phyloP scores from a whole-genome alignment of 2,797 vertebrate species.

The Ctenochaetus hawaiiensis region DNA sequence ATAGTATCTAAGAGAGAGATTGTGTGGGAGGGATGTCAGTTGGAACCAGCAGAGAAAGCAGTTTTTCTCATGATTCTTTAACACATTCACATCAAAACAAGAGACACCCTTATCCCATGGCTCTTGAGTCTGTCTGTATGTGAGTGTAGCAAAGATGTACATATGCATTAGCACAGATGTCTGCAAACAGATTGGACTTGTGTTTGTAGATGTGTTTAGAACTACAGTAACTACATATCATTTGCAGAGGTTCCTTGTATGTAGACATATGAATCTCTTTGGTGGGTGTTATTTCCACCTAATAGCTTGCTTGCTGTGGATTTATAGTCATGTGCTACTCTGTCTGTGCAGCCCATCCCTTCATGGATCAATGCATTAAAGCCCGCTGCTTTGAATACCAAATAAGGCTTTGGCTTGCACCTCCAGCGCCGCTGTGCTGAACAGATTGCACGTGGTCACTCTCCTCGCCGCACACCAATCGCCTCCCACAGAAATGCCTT shows the following conservation, averaged over 20 bases:
- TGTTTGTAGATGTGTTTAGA: slow-evolving; percentile 31
- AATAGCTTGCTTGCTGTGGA: slow-evolving; percentile 66
- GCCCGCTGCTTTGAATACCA: slow-evolving; percentile 76
- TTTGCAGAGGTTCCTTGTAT: slow-evolving; percentile 37
- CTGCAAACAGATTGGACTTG: slow-evolving; percentile 4
- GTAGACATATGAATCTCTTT: slow-evolving; percentile 44
- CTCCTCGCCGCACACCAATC: slow-evolving; percentile 49
- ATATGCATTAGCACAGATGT: slow-evolving; percentile 8
- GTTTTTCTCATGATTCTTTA: slow-evolving; percentile 75
- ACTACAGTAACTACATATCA: slow-evolving; percentile 29
- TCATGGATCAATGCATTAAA: slow-evolving; percentile 80
- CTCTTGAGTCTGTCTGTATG: slow-evolving; percentile 17
- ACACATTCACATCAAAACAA: slow-evolving; percentile 57
- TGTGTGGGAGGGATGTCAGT: slow-evolving; percentile 70
- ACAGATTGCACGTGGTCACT: slow-evolving; percentile 70
- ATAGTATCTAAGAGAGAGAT: slow-evolving; percentile 44
- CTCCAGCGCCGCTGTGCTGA: slow-evolving; percentile 58
- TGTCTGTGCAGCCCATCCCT: slow-evolving; percentile 71
- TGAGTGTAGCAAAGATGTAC: background rate
- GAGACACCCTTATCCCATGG: slow-evolving; percentile 41
- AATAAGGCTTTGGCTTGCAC: slow-evolving; percentile 69
- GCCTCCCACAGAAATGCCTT: slow-evolving; percentile 54
- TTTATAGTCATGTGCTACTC: slow-evolving; percentile 69
- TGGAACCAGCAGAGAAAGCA: slow-evolving; percentile 52
- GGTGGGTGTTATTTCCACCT: slow-evolving; percentile 62